Percentiles rank a stretch among this genome's conserved stretches.
Conservation (phyloP, 1,140 invertebrate genomes). For the Zaprionus camerounensis region DNA sequence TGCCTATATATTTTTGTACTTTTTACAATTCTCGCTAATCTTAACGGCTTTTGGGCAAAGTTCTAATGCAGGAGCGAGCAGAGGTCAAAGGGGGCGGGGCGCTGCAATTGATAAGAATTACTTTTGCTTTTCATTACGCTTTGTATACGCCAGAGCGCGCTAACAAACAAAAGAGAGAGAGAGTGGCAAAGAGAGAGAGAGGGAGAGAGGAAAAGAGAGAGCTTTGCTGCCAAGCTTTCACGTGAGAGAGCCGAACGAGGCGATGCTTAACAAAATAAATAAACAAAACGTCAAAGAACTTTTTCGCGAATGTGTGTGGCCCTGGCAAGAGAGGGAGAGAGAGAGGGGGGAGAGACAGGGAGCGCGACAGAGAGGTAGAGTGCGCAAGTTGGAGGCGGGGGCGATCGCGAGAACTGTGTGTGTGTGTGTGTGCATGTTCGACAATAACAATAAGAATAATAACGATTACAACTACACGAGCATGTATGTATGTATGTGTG, state of each 20-base stretch:
- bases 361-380: constrained; percentile 28
- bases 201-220: constrained; percentile 20
- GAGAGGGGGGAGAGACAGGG: constrained; percentile 22
- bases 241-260: constrained; percentile 29
- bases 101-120: constrained; percentile 66
- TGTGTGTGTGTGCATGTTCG: constrained; percentile 15
- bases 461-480: constrained; percentile 64
- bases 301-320: constrained; percentile 70
- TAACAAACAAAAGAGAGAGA: background rate
- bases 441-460: constrained; percentile 62
- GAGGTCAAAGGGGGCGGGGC: background rate
- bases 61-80: constrained; percentile 42
- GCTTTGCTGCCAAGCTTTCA: constrained; percentile 31
- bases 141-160: constrained; percentile 20
- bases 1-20: constrained; percentile 23
- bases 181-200: constrained; percentile 19
- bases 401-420: constrained; percentile 18
- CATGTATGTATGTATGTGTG: constrained; percentile 4
- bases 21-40: constrained; percentile 66
- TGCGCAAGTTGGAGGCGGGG: constrained; percentile 9
- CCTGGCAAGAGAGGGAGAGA: constrained; percentile 32
- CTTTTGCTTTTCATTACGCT: constrained; percentile 67
- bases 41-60: constrained; percentile 71
- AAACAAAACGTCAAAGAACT: constrained; percentile 82
- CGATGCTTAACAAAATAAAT: constrained; percentile 75